Evolutionary conservation across 2,888 invertebrate species (phyloP).

Genomic region (Halictus quadricinctus): DNA sequence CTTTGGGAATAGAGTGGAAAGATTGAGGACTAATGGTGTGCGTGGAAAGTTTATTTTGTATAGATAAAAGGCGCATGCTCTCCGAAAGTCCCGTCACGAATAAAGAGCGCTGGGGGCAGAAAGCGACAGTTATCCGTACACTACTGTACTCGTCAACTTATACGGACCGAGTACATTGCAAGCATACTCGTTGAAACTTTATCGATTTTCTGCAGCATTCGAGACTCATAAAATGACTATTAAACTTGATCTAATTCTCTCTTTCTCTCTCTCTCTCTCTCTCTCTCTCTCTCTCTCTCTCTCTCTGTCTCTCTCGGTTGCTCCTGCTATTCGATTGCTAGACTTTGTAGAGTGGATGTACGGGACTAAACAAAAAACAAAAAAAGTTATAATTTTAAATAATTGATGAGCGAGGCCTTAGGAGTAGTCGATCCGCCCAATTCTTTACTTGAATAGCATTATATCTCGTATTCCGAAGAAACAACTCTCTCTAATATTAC

Average conservation of each 20-base stretch:
- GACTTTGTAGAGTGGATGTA: slow-evolving; percentile 75
- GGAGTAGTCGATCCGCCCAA: slow-evolving; percentile 82
- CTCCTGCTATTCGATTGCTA: slow-evolving; percentile 70
- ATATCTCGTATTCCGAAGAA: slow-evolving; percentile 67
- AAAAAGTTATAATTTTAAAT: slow-evolving; percentile 66
- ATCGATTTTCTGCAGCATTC: neutral
- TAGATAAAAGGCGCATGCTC: neutral
- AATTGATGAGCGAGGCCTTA: slow-evolving; percentile 81
- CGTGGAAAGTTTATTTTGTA: slow-evolving; percentile 6
- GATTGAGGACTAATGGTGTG: neutral
- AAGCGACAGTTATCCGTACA: neutral
- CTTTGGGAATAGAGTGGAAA: neutral
- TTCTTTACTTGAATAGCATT: slow-evolving; percentile 71
- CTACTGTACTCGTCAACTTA: neutral
- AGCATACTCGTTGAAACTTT: neutral
- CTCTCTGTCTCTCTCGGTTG: slow-evolving; percentile 57
- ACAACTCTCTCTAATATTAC: slow-evolving; percentile 67
- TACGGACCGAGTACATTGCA: neutral
- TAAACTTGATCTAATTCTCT: neutral
- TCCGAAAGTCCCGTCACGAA: neutral
- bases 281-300: slow-evolving; percentile 41
- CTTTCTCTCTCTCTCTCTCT: neutral
- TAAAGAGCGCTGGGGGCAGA: neutral
- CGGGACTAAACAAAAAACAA: slow-evolving; percentile 73
- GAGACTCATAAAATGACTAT: neutral